Evolutionary conservation across 2,888 invertebrate genomes (phyloP).

Genomic region (Phania funesta): DNA sequence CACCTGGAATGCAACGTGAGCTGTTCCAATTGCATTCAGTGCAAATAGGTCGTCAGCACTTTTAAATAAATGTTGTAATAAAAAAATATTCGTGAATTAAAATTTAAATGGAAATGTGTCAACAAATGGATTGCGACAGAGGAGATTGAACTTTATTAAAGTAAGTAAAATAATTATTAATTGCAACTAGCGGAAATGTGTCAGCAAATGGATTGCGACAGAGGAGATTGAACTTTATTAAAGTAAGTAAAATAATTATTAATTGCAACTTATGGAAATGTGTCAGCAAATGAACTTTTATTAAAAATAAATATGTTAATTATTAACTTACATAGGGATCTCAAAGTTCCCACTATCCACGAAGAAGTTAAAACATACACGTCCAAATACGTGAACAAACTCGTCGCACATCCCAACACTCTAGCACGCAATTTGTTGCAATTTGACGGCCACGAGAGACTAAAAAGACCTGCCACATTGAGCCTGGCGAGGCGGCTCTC

Average conservation of each 20-base stretch:
- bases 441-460: too few species aligned
- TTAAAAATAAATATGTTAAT: too few species aligned
- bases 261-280: neutral
- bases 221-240: too few species aligned
- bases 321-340: too few species aligned
- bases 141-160: neutral
- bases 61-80: neutral
- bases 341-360: too few species aligned
- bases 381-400: too few species aligned
- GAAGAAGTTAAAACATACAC: too few species aligned
- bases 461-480: too few species aligned
- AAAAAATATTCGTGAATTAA: neutral
- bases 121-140: neutral
- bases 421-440: too few species aligned
- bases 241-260: neutral
- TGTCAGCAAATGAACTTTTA: too few species aligned
- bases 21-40: conserved; percentile 3
- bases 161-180: neutral
- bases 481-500: too few species aligned
- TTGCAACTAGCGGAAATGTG: neutral
- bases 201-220: neutral
- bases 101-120: conserved; percentile 7
- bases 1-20: conserved; percentile 1
- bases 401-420: too few species aligned
- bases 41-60: conserved; percentile 1